Base-by-base conservation (phyloP, 2,888 invertebrate species). In the Liposcelis brunnea region DNA sequence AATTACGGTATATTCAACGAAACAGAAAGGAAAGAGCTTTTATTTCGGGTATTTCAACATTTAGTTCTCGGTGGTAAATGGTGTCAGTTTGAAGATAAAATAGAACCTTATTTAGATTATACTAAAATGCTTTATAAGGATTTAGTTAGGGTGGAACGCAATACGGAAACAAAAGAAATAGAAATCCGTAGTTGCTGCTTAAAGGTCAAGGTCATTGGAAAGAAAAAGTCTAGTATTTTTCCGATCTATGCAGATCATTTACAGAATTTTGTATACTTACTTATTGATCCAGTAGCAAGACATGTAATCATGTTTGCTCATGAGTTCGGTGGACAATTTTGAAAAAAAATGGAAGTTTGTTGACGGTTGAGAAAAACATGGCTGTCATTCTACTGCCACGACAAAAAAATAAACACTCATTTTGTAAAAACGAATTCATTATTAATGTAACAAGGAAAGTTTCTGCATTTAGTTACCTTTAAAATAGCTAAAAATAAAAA, bases 61-160 rank as follows among this genome's bases (percentile, higher is more conserved):
- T 50, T 74, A n/a, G 67, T 67, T 45, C 58, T 73, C 8, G 74
- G 74, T 4, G 74, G 74, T 1, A 56, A 58, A 26, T 57, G 70
- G 36, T 72, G 72, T 52, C 74, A 74, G 52, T 71, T 65, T 53
- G 74, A 74, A 52, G 70, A 72, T 50, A 58, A 53, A 8, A 51
- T 74, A 31, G 55, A 67, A 35, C 68, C 70, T 1, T 74, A 74
- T 52, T 53, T 72, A 10, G 60, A 66, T 26, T 52, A 61, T 10
- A 67, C 71, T 2, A 71, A 67, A 56, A 53, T 52, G 19, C 49
- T 73, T 5, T 74, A 74, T 54, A 74, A 72, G 53, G 70, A 72
- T 52, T 55, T 74, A 1, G 56, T 74, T 40, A 60, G 60, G 10
- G 40, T 40, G 6, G 19, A 40, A 18, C 6, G 21, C 5, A 19